Percentiles rank a stretch among this genome's conserved stretches.
Conservation (phyloP, 2,113 vertebrate species). For the Thamnaconus septentrionalis region DNA sequence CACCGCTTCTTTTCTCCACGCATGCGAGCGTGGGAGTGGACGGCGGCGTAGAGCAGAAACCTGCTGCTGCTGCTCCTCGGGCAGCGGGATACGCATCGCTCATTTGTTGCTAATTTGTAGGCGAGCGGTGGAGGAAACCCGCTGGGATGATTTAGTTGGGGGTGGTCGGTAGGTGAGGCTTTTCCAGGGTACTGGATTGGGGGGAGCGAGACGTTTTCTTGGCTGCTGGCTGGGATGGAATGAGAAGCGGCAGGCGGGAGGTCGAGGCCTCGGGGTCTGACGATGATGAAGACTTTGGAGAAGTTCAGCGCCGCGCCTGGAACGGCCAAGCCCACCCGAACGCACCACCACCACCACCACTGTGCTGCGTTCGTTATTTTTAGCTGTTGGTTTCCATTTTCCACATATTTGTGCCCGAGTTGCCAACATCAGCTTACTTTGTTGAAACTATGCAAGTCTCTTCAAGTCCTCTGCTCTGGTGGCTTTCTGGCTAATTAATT, state of each 20-base stretch:
- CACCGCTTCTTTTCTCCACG: slow-evolving; percentile 32
- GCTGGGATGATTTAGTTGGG: no score
- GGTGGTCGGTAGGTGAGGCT: no score
- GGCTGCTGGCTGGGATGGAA: not conserved
- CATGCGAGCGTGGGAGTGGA: slow-evolving; percentile 21
- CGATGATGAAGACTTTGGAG: slow-evolving; percentile 54
- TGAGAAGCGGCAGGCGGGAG: slow-evolving; percentile 24
- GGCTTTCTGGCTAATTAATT: no score
- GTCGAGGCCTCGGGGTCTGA: slow-evolving; percentile 8
- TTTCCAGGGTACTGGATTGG: no score
- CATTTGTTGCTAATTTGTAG: slow-evolving; percentile 19
- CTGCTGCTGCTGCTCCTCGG: slow-evolving; percentile 2
- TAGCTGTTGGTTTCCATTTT: slow-evolving; percentile 44
- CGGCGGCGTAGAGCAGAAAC: slow-evolving; percentile 1
- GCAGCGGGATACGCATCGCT: slow-evolving; percentile 26
- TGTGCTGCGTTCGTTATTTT: slow-evolving; percentile 48
- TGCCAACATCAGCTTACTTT: not conserved
- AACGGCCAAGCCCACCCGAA: slow-evolving; percentile 42
- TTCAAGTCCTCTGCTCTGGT: no score
- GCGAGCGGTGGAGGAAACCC: slow-evolving; percentile 21
- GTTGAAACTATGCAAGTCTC: not conserved
- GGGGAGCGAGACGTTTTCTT: no score
- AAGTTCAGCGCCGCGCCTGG: slow-evolving; percentile 39
- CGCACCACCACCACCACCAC: slow-evolving; percentile 3
- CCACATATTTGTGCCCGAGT: slow-evolving; percentile 43